These are phyloP conservation scores for Anguilla rostrata DNA, from an alignment of 2,113 vertebrate genomes.

Conservation along the genomic window DNA sequence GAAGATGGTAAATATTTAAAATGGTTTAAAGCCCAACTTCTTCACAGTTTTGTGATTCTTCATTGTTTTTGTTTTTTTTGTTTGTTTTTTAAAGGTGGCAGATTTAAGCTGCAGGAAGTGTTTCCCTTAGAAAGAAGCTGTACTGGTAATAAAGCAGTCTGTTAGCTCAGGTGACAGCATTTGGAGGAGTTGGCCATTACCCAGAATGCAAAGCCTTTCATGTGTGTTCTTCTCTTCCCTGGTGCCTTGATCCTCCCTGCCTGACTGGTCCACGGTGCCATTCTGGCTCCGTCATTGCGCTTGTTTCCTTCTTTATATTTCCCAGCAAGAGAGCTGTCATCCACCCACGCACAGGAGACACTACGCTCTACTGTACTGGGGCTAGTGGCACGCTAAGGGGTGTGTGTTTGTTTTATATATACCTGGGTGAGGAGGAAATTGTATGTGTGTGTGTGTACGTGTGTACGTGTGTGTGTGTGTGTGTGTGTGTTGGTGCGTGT, in stretches of 20 bases:
- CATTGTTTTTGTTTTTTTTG: not conserved
- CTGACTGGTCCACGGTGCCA: not conserved
- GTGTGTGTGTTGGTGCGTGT: not conserved
- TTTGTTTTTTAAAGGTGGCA: not conserved
- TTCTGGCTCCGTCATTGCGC: not conserved
- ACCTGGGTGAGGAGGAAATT: not conserved
- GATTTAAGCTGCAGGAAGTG: not conserved
- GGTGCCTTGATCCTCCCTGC: constrained; percentile 1
- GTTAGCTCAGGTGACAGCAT: not conserved
- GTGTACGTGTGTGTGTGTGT: not conserved
- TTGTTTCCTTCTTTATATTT: not conserved
- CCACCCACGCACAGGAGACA: not conserved
- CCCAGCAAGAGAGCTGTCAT: not conserved
- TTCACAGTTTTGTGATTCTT: not conserved
- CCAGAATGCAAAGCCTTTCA: constrained; percentile 2
- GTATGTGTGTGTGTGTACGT: not conserved
- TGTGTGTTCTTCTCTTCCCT: not conserved
- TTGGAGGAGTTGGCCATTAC: not conserved
- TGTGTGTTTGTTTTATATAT: not conserved
- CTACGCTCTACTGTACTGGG: not conserved
- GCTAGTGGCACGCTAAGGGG: not conserved
- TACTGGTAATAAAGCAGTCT: not conserved
- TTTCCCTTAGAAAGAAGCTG: not conserved
- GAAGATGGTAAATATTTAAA: not conserved
- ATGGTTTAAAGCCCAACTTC: not conserved